Base-by-base conservation (phyloP, 2,888 invertebrate species). In the Cataglyphis rosenhaueri region DNA sequence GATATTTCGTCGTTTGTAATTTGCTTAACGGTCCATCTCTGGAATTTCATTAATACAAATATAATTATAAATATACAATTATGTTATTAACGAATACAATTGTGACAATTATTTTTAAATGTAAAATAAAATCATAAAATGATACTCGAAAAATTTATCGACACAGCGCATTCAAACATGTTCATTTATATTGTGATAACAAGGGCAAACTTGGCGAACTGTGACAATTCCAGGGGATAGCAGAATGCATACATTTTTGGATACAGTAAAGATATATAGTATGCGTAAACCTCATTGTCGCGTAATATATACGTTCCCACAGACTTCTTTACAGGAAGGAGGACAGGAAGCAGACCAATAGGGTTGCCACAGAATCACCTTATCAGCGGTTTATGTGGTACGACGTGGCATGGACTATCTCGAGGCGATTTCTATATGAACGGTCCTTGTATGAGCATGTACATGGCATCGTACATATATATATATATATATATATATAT, bases 381-480 rank as follows among this genome's bases (percentile, higher is more conserved):
- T 91, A 91, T 91, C 91, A 90, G 86, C 90, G 84, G 85, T 88
- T 91, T 88, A 87, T 89, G 85, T 83, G 81, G 66, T 84, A 83
- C 73, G 78, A 86, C 65, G 65, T 74, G 76, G 74, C 81, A 61
- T 68, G 68, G 84, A 76, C 82, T 81, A 73, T 65, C 88, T 81
- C 84, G 75, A 66, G 84, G 83, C 82, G 62, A 66, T 87, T 85
- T 84, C 87, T 84, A 65, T 85, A 83, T 68, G 85, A 57, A 79
- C 66, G 81, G 68, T 64, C 83, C 73, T 62, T 66, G 62, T 81
- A 82, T 65, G 66, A 70, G 59, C 66, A 75, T 73, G 52, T 84
- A 82, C 66, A 70, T 62, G 75, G 59, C 57, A 66, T 71, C 57
- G 25, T 81, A 66, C 75, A 48, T 18, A 29, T 1, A 29, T 1